Base-by-base conservation (phyloP, 2,113 vertebrate species). In the Notarius quadriscutis region DNA sequence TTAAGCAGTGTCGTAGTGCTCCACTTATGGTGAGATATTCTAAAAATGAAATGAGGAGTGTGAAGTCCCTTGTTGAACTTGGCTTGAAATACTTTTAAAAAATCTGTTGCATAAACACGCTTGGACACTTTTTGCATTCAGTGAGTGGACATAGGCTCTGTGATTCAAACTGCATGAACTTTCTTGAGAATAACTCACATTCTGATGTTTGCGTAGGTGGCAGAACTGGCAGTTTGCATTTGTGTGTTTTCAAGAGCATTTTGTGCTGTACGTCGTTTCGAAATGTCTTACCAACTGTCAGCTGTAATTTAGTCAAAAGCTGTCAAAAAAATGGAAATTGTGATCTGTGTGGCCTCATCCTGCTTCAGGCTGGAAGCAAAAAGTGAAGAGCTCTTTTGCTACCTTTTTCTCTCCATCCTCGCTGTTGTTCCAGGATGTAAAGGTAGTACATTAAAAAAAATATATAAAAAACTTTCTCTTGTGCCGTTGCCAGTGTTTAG, bases 371-470 rank as follows among this genome's bases (percentile, higher is more conserved):
- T 84, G 87, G 50, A 69, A 84, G 87, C 87, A 55, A 87, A 63
- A 87, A 69, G 82, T 77, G 81, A 63, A 78, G 81, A 84, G 82
- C 62, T 41, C 27, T 78, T 63, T 34, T 15, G 27, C n/a, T 79
- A 69, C 78, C 83, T 85, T 57, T 71, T 81, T 71, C 83, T 83
- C 85, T 72, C 65, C 67, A 79, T 88, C 75, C 85, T 71, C 65
- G 50, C 74, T 85, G 83, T 65, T 85, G 87, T 84, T 88, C 83
- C 77, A 67, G 79, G 85, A 89, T 87, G 89, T 89, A 87, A 89
- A 87, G 90, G 88, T 89, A 87, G 89, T 83, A 58, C 82, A 83
- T 86, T 88, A 85, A 87, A 84, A 84, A 86, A 87, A 88, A 79
- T 85, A 83, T 11, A 87, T 84, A 87, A 85, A 83, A 89, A 88